Base-by-base conservation (phyloP, 2,888 invertebrate species). In the Tridacna crocea region DNA sequence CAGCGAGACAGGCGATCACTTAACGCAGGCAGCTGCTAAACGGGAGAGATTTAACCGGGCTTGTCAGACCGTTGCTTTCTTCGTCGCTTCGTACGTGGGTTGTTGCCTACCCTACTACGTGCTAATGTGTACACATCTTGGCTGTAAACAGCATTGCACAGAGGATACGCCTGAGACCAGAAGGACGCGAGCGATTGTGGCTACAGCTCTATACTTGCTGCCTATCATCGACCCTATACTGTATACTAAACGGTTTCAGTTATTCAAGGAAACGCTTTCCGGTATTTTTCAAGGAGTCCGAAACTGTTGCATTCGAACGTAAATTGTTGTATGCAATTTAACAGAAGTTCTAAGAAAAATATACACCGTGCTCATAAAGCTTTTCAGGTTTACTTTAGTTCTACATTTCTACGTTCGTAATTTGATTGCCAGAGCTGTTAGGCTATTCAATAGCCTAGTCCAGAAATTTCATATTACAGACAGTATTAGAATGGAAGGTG, bases 71-170 rank as follows among this genome's bases (percentile, higher is more conserved):
- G 81, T 84, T 13, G 78, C 61, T 6, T 24, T 70, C 17, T 84
- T 84, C 70, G 79, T 81, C 61, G 47, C 63, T 19, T 76, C 81
- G 10, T 84, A 78, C 55, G 27, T 84, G 22, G 84, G 84, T 11
- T 79, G 76, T 46, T 72, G 79, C 51, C 36, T 72, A 36, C 84
- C 84, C 17, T 84, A 84, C 51, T 74, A 77, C 36, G 73, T 81
- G 15, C 61, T 75, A 68, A 51, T 73, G 36, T 36, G 46, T 4
- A 48, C 65, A n/a, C 58, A 73, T 51, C 79, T 79, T 27, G 77
- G 74, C 2, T 81, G 77, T 70, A 61, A 72, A 0, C 22, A 48
- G 15, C 19, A 13, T 19, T 75, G 79, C 24, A 73, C 48, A 12
- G 68, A 76, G 27, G 84, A 84, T 27, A 73, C 81, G 10, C 47